phyloP scores from a whole-genome alignment of 2,888 invertebrate species.

The Acholoe squamosa region DNA sequence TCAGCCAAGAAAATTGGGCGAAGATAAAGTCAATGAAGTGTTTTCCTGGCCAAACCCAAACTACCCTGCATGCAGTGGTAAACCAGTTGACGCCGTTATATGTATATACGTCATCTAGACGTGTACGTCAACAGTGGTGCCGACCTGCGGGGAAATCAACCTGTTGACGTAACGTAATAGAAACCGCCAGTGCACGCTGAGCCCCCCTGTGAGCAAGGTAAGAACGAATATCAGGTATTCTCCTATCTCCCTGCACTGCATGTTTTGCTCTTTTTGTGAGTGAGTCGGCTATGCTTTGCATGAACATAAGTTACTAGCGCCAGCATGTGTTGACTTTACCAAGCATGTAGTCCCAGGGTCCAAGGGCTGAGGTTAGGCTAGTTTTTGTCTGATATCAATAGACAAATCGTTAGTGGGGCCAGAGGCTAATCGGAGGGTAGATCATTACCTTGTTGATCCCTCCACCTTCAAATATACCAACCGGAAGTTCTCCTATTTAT shows the following conservation, averaged over 20 bases:
- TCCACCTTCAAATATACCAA: not conserved
- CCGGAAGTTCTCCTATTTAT: not conserved
- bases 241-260: not conserved
- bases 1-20: too few species aligned
- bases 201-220: not conserved
- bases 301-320: not conserved
- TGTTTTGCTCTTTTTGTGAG: not conserved
- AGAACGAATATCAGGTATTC: not conserved
- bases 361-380: not conserved
- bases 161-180: slow-evolving; percentile 21
- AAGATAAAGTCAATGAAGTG: not conserved
- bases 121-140: slow-evolving; percentile 12
- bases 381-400: not conserved
- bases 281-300: not conserved
- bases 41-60: not conserved
- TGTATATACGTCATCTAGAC: not conserved
- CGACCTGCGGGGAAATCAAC: not conserved
- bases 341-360: not conserved
- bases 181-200: not conserved
- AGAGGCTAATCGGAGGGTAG: not conserved
- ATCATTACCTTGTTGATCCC: not conserved
- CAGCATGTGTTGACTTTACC: not conserved
- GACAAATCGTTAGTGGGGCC: not conserved
- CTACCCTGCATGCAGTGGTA: not conserved
- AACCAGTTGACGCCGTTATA: slow-evolving; percentile 12